Base-by-base conservation (phyloP, 2,113 vertebrate genomes). In the Drymodes brunneopygia region DNA sequence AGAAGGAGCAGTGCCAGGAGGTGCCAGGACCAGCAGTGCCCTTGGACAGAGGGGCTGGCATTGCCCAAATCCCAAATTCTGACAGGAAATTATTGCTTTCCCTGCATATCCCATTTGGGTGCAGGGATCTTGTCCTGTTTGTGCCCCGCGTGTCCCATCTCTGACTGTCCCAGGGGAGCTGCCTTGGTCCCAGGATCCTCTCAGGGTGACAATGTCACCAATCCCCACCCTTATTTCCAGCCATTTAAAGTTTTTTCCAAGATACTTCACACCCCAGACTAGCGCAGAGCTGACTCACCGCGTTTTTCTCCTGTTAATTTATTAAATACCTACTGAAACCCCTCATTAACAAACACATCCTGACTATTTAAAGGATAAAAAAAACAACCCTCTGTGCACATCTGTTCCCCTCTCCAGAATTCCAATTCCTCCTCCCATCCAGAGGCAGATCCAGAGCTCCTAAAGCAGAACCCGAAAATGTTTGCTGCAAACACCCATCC, bases 401-500 rank as follows among this genome's bases (percentile, higher is more conserved):
- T 19, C 53, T 28, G 0, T 62, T 47, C 10, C 4, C 53, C 24
- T 33, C 54, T 16, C 51, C 29, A 21, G 42, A 47, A 36, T 62
- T 7, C 13, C 71, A 16, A 0, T 42, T 29, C 29, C 35, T 51
- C 22, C 51, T 42, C 36, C 0, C 0, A 17, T 44, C 27, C 15
- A 62, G 36, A 25, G 62, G 79, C 7, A 10, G 71, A 58, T 48
- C 48, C 81, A 64, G 78, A 75, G 85, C 60, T 77, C 42, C 64
- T 16, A 2, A 11, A 86, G 85, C 79, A 82, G 85, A 56, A n/a
- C 79, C 79, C n/a, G 0, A 6, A 66, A 12, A 25, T 71, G 64
- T 90, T 92, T 81, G 60, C 71, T 81, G 79, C 88, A 77, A 73
- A 83, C 79, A 86, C 62, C 21, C 79, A 2, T 88, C 90, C 88